These are phyloP conservation scores for Coelopa pilipes DNA, from an alignment of 2,888 invertebrate genomes.

Conservation along the genomic window DNA sequence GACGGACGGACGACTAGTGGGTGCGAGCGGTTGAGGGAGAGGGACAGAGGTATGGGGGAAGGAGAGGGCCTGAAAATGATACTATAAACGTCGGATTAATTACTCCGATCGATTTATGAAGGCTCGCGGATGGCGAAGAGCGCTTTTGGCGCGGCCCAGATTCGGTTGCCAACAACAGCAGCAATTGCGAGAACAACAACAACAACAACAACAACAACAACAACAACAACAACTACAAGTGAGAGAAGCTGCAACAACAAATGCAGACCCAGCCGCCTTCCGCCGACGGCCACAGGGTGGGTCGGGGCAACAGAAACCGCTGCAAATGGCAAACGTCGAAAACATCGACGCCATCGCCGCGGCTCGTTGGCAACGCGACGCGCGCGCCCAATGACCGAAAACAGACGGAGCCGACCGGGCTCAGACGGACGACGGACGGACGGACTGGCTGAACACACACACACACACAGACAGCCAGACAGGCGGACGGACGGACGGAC, in stretches of 20 bases:
- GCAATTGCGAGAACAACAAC: no score
- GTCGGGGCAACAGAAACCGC: no score
- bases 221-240: no score
- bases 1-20: no score
- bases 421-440: not conserved
- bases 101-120: constrained; percentile 5
- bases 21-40: no score
- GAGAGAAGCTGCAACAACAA: no score
- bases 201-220: no score
- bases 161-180: no score
- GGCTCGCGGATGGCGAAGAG: not conserved
- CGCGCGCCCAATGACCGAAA: not conserved
- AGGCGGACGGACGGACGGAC: not conserved
- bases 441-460: not conserved
- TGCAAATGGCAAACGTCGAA: no score
- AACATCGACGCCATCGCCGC: no score
- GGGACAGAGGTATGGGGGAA: no score
- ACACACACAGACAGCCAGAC: no score
- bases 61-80: not conserved
- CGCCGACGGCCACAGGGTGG: not conserved
- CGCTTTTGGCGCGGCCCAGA: not conserved
- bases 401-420: not conserved
- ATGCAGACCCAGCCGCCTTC: not conserved
- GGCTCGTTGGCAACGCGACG: not conserved
- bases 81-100: not conserved